phyloP scores from a whole-genome alignment of 2,113 vertebrate genomes.

The Eretmochelys imbricata region DNA sequence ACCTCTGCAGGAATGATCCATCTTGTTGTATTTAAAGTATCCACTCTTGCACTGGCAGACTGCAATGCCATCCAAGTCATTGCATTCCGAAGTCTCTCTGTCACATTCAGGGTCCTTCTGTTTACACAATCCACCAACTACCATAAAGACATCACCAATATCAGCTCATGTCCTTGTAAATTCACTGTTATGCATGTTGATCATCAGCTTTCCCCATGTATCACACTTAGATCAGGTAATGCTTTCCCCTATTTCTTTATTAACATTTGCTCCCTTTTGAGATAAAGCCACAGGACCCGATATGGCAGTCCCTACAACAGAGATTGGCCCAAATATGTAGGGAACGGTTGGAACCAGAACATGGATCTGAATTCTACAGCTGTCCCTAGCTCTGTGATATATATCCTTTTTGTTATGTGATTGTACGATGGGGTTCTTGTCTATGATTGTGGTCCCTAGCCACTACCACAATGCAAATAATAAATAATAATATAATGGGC shows the following conservation, averaged over 20 bases:
- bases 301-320: background rate
- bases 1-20: constrained; percentile 93
- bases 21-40: constrained; percentile 92
- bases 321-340: background rate
- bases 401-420: background rate
- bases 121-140: constrained; percentile 89
- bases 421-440: background rate
- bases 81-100: constrained; percentile 87
- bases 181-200: background rate
- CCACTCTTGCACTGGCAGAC: constrained; percentile 90
- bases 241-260: background rate
- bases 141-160: constrained; percentile 13
- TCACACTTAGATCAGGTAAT: background rate
- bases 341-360: background rate
- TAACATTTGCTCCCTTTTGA: constrained; percentile 2
- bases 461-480: background rate
- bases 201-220: background rate
- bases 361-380: background rate
- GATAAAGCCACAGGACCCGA: background rate
- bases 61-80: constrained; percentile 81
- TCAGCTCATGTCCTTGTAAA: background rate
- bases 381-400: background rate
- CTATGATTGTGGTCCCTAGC: background rate
- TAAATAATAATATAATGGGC: background rate
- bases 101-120: constrained; percentile 88